phyloP scores from a whole-genome alignment of 2,888 invertebrate species.

The Apodemia hepburni region DNA sequence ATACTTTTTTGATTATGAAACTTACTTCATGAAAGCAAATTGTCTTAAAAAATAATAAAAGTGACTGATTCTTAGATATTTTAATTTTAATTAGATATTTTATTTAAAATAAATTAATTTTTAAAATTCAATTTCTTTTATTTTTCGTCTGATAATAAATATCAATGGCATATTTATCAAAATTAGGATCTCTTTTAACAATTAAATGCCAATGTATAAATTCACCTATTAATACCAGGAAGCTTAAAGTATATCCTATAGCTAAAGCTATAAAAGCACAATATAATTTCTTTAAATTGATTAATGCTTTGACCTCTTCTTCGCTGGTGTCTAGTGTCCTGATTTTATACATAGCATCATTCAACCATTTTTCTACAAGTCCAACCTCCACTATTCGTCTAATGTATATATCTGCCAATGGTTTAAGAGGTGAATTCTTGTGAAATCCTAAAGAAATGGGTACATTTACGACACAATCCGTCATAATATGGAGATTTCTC shows the following conservation, averaged over 20 bases:
- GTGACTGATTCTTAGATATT: constrained; percentile 3
- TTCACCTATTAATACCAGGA: constrained; percentile 80
- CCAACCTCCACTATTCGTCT: constrained; percentile 87
- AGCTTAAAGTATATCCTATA: constrained; percentile 83
- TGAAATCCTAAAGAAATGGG: constrained; percentile 91
- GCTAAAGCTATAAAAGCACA: constrained; percentile 87
- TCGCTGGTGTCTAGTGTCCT: constrained; percentile 78
- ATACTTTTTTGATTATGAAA: too few species aligned
- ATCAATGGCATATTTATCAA: constrained; percentile 84
- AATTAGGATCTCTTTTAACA: constrained; percentile 84
- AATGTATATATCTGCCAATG: constrained; percentile 83
- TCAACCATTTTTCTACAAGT: constrained; percentile 88
- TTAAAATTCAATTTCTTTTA: constrained; percentile 46
- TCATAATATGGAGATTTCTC: constrained; percentile 88
- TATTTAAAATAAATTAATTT: constrained; percentile 29
- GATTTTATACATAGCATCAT: constrained; percentile 84
- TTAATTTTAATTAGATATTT: constrained; percentile 17
- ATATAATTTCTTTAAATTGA: constrained; percentile 88
- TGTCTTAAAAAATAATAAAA: background rate
- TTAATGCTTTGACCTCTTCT: constrained; percentile 85
- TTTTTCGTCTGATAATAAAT: constrained; percentile 72
- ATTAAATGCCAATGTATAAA: constrained; percentile 83
- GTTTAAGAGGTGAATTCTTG: constrained; percentile 89
- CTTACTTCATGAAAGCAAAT: background rate
- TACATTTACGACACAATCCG: constrained; percentile 88